Evolutionary conservation across 2,113 vertebrate species (phyloP).

Genomic region (Pelodiscus sinensis): DNA sequence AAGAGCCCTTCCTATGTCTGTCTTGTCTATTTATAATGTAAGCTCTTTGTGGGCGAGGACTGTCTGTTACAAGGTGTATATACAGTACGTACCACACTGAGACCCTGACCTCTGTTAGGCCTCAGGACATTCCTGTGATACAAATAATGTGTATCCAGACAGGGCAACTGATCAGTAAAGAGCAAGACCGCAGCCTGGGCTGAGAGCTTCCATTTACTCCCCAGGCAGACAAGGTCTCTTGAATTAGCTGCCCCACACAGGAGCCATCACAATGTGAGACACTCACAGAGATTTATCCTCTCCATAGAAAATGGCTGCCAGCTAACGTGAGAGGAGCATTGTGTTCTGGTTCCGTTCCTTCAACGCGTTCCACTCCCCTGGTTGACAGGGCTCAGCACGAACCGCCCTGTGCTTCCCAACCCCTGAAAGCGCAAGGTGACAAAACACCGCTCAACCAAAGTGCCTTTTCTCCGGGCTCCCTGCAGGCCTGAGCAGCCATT

Average conservation of each 20-base stretch:
- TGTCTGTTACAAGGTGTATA: accelerated
- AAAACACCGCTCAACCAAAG: background rate
- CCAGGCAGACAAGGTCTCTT: background rate
- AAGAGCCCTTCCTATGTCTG: background rate
- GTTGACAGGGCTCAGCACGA: background rate
- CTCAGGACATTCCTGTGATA: background rate
- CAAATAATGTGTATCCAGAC: background rate
- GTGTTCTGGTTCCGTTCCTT: background rate
- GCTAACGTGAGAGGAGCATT: background rate
- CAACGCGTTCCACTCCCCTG: background rate
- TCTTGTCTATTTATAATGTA: background rate
- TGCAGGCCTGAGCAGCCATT: background rate
- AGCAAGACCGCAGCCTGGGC: background rate
- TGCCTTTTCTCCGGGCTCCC: background rate
- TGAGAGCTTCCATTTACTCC: background rate
- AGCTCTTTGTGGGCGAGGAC: accelerated
- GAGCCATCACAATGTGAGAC: background rate
- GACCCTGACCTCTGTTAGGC: background rate
- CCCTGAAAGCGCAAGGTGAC: background rate
- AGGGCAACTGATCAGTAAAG: background rate
- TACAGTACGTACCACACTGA: background rate
- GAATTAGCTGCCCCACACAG: background rate
- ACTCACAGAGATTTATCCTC: background rate
- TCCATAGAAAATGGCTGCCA: background rate
- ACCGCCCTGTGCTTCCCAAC: background rate